Conservation (phyloP, 2,113 vertebrate genomes). For the Anolis carolinensis region DNA sequence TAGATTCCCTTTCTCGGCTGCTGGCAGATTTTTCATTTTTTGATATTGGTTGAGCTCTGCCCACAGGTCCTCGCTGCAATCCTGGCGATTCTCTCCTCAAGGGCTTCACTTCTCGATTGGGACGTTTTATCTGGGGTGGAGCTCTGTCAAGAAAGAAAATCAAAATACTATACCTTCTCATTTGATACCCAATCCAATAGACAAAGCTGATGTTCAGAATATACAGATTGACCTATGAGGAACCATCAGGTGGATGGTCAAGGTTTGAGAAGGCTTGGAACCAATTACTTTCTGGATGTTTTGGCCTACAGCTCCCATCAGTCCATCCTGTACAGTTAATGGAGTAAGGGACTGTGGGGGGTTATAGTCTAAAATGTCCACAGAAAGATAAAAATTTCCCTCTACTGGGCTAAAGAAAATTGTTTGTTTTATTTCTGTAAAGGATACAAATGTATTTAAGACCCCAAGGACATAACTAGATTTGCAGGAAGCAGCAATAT, state of each 20-base stretch:
- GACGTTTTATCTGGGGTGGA: conserved; percentile 84
- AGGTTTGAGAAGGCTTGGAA: neutral
- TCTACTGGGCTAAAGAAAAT: neutral
- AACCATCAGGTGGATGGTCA: neutral
- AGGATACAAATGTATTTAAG: neutral
- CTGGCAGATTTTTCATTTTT: conserved; percentile 79
- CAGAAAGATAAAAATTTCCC: neutral
- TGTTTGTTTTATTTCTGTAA: neutral
- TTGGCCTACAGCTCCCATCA: too few relatives aligned
- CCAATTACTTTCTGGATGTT: neutral
- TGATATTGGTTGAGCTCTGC: conserved; percentile 77
- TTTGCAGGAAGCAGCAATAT: neutral
- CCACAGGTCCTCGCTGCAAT: conserved; percentile 80
- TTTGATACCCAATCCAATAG: neutral
- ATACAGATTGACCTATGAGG: neutral
- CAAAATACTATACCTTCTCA: conserved; percentile 3
- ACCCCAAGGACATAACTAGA: neutral
- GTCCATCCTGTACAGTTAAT: too few relatives aligned
- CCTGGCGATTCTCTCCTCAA: conserved; percentile 87
- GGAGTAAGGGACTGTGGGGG: too few relatives aligned
- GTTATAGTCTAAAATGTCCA: neutral
- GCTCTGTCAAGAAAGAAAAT: conserved; percentile 73
- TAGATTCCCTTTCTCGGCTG: conserved; percentile 78
- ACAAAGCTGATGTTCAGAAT: neutral
- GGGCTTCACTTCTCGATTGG: conserved; percentile 83